Evolutionary conservation across 2,113 vertebrate species (phyloP).

Genomic region (Elachura formosa): DNA sequence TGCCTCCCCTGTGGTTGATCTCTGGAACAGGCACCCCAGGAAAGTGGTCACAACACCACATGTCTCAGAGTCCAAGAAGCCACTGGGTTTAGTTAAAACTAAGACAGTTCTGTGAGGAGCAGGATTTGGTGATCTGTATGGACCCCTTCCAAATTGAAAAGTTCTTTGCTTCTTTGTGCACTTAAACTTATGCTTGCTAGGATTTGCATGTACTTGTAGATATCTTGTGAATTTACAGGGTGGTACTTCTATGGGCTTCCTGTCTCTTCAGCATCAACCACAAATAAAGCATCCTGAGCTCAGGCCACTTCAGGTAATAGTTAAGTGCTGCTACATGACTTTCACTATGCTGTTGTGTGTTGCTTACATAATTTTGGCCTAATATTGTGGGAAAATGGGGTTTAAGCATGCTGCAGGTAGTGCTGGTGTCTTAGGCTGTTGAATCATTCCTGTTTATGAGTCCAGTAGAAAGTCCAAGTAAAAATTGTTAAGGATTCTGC

Average conservation of each 20-base stretch:
- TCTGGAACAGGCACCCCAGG: not conserved
- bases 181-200: not conserved
- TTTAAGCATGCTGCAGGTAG: not conserved
- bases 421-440: not conserved
- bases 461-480: not conserved
- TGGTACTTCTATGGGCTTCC: not conserved
- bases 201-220: not conserved
- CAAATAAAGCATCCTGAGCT: not conserved
- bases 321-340: not conserved
- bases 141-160: not conserved
- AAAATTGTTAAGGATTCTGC: not conserved
- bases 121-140: not conserved
- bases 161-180: not conserved
- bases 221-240: not conserved
- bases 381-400: fast-evolving
- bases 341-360: not conserved
- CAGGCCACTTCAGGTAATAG: not conserved
- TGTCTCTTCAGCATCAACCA: not conserved
- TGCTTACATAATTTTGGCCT: not conserved
- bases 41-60: not conserved
- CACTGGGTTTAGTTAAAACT: not conserved
- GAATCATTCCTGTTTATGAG: not conserved
- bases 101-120: not conserved
- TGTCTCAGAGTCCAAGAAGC: not conserved
- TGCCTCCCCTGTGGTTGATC: not conserved